phyloP scores from a whole-genome alignment of 1,140 invertebrate species.

The Drosophila eugracilis region DNA sequence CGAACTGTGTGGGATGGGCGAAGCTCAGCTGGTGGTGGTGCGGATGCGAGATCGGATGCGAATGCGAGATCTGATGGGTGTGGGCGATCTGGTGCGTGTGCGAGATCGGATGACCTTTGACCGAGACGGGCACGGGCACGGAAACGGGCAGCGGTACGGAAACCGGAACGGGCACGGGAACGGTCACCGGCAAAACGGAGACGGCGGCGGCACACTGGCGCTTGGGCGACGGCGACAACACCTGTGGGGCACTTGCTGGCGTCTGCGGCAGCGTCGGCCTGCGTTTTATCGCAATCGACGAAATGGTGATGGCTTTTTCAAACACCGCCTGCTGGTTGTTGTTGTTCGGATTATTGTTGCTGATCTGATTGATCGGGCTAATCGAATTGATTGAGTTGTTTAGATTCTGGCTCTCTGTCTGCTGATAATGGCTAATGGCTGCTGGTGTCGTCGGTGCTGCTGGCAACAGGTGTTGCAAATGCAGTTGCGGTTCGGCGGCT shows the following conservation, averaged over 20 bases:
- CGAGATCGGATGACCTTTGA: conserved; percentile 46
- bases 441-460: conserved; percentile 63
- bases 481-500: conserved; percentile 68
- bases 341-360: conserved; percentile 35
- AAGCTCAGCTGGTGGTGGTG: conserved; percentile 74
- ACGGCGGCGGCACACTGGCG: conserved; percentile 84
- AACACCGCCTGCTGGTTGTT: conserved; percentile 79
- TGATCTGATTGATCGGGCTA: conserved; percentile 31
- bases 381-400: conserved; percentile 12
- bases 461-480: conserved; percentile 61
- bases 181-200: conserved; percentile 76
- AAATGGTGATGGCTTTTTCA: conserved; percentile 85
- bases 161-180: conserved; percentile 45
- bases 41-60: conserved; percentile 50
- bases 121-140: conserved; percentile 45
- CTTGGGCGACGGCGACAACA: conserved; percentile 85
- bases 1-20: conserved; percentile 75
- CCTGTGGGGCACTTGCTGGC: conserved; percentile 85
- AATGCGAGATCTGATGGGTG: conserved; percentile 54
- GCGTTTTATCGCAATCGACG: conserved; percentile 85
- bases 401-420: no score
- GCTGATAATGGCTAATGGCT: no score
- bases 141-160: conserved; percentile 71
- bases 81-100: conserved; percentile 51
- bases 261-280: conserved; percentile 85